Percentiles rank a stretch among this genome's conserved stretches.
Conservation (phyloP, 2,797 vertebrate species). For the Scolopax rusticola region DNA sequence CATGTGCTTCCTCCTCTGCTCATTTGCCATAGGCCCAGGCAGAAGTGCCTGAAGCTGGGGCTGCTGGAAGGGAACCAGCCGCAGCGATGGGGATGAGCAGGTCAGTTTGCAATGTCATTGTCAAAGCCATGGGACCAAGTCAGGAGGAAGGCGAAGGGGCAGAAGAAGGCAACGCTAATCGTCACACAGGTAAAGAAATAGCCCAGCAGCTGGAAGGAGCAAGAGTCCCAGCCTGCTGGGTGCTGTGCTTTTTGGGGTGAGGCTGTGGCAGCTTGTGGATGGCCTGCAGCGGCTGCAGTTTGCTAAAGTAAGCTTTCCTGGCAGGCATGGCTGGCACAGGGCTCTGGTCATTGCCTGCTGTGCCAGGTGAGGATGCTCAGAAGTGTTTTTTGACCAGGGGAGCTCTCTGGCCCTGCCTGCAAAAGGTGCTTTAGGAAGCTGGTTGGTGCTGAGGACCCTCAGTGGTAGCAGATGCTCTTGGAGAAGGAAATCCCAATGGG, state of each 20-base stretch:
- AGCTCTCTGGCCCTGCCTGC: neutral
- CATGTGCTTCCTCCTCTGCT: neutral
- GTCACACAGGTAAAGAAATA: neutral
- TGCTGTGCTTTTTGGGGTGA: neutral
- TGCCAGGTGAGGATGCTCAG: neutral
- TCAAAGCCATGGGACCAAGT: neutral
- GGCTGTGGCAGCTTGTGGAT: neutral
- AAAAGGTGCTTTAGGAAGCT: neutral
- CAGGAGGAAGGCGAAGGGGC: neutral
- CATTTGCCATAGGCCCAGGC: neutral
- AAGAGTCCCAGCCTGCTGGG: neutral
- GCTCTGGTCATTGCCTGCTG: neutral
- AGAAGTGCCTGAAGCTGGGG: neutral
- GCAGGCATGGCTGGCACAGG: neutral
- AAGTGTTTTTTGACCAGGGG: neutral
- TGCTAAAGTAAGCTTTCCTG: neutral
- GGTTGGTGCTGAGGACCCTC: neutral
- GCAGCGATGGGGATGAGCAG: accelerated
- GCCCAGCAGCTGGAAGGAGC: neutral
- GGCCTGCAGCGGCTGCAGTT: accelerated
- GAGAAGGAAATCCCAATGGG: neutral
- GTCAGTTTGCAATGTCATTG: accelerated
- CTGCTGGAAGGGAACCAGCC: neutral
- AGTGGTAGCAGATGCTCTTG: neutral
- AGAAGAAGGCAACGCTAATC: neutral